Percentiles rank a stretch among this genome's conserved stretches.
Evolutionary conservation across 1,140 invertebrate genomes (phyloP).

Genomic region (Drosophila pandora): DNA sequence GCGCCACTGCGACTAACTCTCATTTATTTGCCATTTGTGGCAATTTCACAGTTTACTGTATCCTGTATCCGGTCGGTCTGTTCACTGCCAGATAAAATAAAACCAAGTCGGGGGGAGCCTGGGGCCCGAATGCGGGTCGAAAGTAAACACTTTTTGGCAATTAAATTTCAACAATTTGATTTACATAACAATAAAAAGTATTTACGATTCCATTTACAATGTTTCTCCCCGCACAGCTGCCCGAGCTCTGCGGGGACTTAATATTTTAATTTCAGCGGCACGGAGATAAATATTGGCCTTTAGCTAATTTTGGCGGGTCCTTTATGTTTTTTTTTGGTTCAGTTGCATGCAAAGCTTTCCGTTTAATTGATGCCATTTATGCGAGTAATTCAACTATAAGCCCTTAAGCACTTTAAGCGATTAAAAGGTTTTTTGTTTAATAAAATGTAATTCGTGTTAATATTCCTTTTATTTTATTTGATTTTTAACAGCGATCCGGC

Average conservation of each 20-base stretch:
- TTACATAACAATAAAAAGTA: constrained; percentile 71
- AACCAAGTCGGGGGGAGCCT: not conserved
- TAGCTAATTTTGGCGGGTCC: constrained; percentile 35
- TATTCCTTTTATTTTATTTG: constrained; percentile 63
- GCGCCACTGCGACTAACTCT: constrained; percentile 44
- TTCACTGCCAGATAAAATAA: constrained; percentile 23
- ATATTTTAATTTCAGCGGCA: constrained; percentile 40
- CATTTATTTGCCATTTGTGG: constrained; percentile 54
- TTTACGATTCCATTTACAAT: constrained; percentile 59
- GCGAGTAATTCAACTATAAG: constrained; percentile 20
- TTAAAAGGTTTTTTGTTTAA: constrained; percentile 5
- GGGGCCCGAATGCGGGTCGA: constrained; percentile 24
- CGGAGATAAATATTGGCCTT: constrained; percentile 36
- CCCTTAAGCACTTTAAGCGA: constrained; percentile 43
- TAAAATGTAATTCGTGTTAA: not conserved
- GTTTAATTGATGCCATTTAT: constrained; percentile 41
- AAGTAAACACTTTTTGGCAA: constrained; percentile 75
- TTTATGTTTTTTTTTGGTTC: constrained; percentile 5
- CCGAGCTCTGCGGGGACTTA: constrained; percentile 22
- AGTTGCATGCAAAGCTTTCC: constrained; percentile 9
- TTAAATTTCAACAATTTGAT: constrained; percentile 70
- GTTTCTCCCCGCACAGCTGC: not conserved
- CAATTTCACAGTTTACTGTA: constrained; percentile 17
- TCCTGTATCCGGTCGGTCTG: constrained; percentile 17
- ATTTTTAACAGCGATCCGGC: constrained; percentile 90